Conservation (phyloP, 2,797 vertebrate species). For the Ctenosaura bakeri region DNA sequence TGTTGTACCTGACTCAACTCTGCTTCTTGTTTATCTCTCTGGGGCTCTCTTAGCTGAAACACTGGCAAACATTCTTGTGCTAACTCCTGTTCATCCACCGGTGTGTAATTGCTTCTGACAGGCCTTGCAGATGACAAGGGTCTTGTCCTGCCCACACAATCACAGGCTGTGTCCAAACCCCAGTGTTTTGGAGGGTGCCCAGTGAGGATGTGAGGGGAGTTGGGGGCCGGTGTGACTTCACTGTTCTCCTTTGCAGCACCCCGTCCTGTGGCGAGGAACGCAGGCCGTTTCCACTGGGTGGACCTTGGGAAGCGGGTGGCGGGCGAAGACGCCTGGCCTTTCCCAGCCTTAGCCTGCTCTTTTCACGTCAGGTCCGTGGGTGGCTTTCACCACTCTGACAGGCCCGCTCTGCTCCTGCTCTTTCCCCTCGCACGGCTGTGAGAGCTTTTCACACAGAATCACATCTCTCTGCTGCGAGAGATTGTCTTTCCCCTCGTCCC, state of each 20-base stretch:
- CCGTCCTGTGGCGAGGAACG: too few species aligned
- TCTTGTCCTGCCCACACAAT: neutral
- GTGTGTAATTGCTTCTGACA: neutral
- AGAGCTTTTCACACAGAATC: neutral
- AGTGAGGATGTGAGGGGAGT: neutral
- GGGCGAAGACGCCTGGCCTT: neutral
- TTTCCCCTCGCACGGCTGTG: neutral
- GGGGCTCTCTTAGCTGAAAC: neutral
- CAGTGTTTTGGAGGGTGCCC: rapidly evolving
- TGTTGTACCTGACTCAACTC: neutral
- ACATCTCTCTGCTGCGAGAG: neutral
- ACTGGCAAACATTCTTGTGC: neutral
- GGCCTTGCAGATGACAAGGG: neutral
- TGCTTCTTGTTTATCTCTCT: neutral
- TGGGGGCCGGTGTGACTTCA: rapidly evolving
- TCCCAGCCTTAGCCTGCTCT: neutral
- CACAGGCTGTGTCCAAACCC: neutral
- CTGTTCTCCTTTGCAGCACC: too few species aligned
- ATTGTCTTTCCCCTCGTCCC: too few species aligned
- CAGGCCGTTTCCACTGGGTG: neutral
- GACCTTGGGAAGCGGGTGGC: neutral
- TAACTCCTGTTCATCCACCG: neutral
- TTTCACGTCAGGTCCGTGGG: neutral
- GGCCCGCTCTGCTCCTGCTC: neutral
- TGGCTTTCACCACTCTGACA: neutral